Base-by-base conservation (phyloP, 1,140 invertebrate species). In the Leptinotarsa defecta region DNA sequence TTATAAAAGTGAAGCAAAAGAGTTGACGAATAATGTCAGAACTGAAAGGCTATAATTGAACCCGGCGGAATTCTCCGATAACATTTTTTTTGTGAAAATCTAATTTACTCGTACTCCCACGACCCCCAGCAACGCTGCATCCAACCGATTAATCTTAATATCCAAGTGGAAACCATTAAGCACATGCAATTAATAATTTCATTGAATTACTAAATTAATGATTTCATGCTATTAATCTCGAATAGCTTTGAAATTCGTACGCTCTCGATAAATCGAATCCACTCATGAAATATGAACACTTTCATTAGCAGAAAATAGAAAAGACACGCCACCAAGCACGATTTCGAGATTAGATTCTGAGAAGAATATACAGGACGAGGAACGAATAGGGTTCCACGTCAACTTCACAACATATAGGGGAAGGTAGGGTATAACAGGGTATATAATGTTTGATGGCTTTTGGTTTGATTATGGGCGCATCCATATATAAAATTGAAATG, bases 131-230 rank as follows among this genome's bases (percentile, higher is more conserved):
- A 71, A 71, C 49, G 69, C 48, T 57, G 34, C 49, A 52, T 43
- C 11, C n/a, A 65, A 48, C 63, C 63, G 27, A 73, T 73, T 65
- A 73, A 73, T 73, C 71, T 73, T 73, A 65, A 73, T 64, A 64
- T 73, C 52, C 71, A 48, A 65, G 63, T 73, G 52, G 71, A 73
- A 73, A 73, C 63, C 61, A 73, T 73, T 73, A 73, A 64, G 71
- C 71, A 64, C 63, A 73, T 73, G 71, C 71, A 73, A 73, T 73
- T 73, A 73, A 73, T 73, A 48, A 73, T 73, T 65, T 65, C 64
- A 65, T 65, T 73, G 63, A 73, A 73, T 73, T 73, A 65, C 63
- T 73, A 64, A 65, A 73, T 73, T 73, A 73, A 73, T 73, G 71
- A 64, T 73, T 73, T 65, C 61, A 65, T 19, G 61, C 71, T 65